Percentiles rank a stretch among this genome's conserved stretches.
Conservation (phyloP, 2,113 vertebrate genomes). For the Zosterops hypoxanthus region DNA sequence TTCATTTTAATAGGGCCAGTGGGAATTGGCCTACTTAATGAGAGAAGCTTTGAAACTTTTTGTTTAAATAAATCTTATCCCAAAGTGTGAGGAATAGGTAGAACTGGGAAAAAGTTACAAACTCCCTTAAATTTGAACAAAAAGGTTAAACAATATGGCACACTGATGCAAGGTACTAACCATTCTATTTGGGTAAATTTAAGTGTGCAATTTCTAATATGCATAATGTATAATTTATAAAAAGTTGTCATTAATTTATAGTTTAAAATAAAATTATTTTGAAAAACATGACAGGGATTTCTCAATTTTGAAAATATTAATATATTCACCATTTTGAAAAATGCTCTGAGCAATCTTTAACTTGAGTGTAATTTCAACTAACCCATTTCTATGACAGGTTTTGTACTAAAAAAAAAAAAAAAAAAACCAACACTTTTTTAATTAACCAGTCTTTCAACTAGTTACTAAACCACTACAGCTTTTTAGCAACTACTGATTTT, state of each 20-base stretch:
- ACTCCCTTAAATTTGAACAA: not conserved
- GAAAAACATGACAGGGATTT: not conserved
- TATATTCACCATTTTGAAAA: not conserved
- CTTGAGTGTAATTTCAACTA: not conserved
- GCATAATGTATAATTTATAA: not conserved
- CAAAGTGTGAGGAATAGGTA: not conserved
- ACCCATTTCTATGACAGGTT: not conserved
- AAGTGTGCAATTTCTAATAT: not conserved
- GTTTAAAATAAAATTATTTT: not conserved
- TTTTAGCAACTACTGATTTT: not conserved
- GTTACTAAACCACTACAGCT: not conserved
- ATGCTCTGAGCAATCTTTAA: not conserved
- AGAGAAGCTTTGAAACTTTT: conserved; percentile 14
- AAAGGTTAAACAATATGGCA: not conserved
- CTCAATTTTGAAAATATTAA: not conserved
- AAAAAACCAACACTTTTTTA: rapidly evolving
- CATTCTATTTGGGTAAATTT: not conserved
- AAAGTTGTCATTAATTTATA: not conserved
- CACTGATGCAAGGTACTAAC: not conserved
- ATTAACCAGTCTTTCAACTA: not conserved
- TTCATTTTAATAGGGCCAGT: conserved; percentile 24
- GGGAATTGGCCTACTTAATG: conserved; percentile 15
- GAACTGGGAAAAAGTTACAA: not conserved
- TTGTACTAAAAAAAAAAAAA: not conserved
- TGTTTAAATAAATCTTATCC: not conserved